Evolutionary conservation across 2,797 vertebrate species (phyloP), one percentile per base, ranked within the genome.

Genomic region (Mionectes olivaceus): DNA sequence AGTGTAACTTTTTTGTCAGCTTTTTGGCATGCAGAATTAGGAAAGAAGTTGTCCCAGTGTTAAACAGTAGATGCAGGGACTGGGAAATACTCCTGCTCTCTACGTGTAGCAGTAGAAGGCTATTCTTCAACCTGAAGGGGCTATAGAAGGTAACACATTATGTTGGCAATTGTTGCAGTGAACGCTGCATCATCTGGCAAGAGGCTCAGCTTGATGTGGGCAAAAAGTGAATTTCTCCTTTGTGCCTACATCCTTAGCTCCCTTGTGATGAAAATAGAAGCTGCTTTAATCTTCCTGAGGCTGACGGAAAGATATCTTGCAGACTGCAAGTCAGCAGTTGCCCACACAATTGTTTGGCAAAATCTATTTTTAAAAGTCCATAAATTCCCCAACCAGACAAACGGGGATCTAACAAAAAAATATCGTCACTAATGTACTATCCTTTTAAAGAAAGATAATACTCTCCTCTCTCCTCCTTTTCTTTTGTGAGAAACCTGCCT

Each of bases 301-400:
- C 95, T 95, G 94, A 96, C 49, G 55, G 97, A 96, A 96, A 97
- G 95, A 94, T 96, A 95, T 89, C 93, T 95, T 68, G 89, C 94
- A 97, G 96, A 96, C 97, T 95, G 96, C 97, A 94, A 97, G 96
- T 98, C 97, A 97, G 97, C 97, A 97, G 95, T 98, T 97, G 95
- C 95, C 89, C 88, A 84, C 92, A 93, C 82, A 93, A 96, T 97
- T 94, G 94, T 97, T 97, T 95, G 96, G 95, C 92, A 95, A 96
- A 97, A 96, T 97, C 97, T 98, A 97, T 97, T 97, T 98, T 98
- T 98, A 96, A 97, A 97, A 96, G 93, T 96, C 96, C 96, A 74
- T 97, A 94, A 92, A 95, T 96, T 96, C 90, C 91, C 67, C 90
- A 80, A 81, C 91, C 84, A 96, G 96, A 96, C 93, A 95, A 97